Base-by-base conservation (phyloP, 2,888 invertebrate species). In the Dendrolimus houi region DNA sequence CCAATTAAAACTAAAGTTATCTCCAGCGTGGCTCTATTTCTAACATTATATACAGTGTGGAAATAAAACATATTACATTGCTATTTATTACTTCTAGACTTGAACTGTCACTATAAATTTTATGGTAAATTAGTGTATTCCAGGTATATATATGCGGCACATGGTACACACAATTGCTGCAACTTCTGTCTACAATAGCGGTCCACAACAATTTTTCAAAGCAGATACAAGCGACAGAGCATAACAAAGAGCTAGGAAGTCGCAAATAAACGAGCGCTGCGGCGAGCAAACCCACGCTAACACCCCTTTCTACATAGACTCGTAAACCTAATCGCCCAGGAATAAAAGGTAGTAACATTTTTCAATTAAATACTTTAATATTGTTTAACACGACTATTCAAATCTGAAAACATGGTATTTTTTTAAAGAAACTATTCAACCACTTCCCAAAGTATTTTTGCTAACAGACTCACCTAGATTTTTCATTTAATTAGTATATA, bases 191-290 rank as follows among this genome's bases (percentile, higher is more conserved):
- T 79, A 86, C 87, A 85, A 84, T 83, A 75, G 81, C 74, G 82
- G 81, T 81, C 82, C 83, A 87, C 86, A 84, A 87, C 87, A 87
- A 87, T 87, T 88, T 89, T 87, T 86, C 86, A 86, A 84, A 84
- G 83, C 87, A 85, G 85, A 86, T 83, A 85, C 81, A 82, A 75
- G 82, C 87, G 82, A 85, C 85, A 81, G 79, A 77, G 83, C 83
- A 74, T 81, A 87, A 88, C 87, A 88, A 89, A 85, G 87, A 85
- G 83, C 80, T 82, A 81, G 83, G 79, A 87, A 87, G 84, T 84
- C 83, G 82, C 85, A 86, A 86, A 87, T 86, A 87, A 87, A 86
- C 85, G 86, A 85, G 84, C 83, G 74, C 75, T 82, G 83, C 80
- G 78, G 81, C 76, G 81, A 79, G 76, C 80, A 70, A 79, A 77